Conservation (phyloP, 2,113 vertebrate genomes). For the Sigmodon hispidus region DNA sequence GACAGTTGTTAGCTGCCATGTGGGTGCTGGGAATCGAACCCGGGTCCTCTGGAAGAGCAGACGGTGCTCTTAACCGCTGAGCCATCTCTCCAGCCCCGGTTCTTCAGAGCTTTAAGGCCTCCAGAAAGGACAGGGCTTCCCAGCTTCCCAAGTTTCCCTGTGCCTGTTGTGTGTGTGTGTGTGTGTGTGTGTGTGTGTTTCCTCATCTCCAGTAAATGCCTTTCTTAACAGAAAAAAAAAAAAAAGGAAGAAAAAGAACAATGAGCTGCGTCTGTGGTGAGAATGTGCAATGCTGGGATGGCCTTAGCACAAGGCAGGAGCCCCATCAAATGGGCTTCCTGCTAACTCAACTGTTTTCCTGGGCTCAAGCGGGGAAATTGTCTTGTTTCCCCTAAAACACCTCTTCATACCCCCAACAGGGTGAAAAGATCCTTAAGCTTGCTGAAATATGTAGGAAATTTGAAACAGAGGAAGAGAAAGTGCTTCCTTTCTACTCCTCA, state of each 20-base stretch:
- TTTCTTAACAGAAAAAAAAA: not conserved
- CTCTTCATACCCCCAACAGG: conserved; percentile 79
- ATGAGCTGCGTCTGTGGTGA: not conserved
- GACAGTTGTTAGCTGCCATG: no score
- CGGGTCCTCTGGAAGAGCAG: no score
- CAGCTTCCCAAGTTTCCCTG: not conserved
- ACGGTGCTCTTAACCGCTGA: no score
- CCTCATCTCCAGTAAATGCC: not conserved
- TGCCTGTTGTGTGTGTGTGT: no score
- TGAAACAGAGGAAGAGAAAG: conserved; percentile 91
- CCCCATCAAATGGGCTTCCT: not conserved
- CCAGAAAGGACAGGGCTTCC: not conserved
- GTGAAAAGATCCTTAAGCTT: conserved; percentile 86
- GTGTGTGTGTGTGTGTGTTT: not conserved
- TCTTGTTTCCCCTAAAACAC: not conserved
- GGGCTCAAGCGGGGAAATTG: not conserved
- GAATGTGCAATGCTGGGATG: not conserved
- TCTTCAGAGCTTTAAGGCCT: no score
- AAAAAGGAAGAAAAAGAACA: no score
- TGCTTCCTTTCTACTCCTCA: conserved; percentile 89
- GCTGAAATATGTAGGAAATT: conserved; percentile 90
- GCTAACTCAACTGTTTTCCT: not conserved
- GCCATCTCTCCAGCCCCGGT: no score
- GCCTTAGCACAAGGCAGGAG: not conserved
- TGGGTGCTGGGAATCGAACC: no score